Percentiles rank a stretch among this genome's conserved stretches.
These are phyloP conservation scores for Belgica antarctica DNA, from an alignment of 2,888 invertebrate genomes.

Conservation along the genomic window DNA sequence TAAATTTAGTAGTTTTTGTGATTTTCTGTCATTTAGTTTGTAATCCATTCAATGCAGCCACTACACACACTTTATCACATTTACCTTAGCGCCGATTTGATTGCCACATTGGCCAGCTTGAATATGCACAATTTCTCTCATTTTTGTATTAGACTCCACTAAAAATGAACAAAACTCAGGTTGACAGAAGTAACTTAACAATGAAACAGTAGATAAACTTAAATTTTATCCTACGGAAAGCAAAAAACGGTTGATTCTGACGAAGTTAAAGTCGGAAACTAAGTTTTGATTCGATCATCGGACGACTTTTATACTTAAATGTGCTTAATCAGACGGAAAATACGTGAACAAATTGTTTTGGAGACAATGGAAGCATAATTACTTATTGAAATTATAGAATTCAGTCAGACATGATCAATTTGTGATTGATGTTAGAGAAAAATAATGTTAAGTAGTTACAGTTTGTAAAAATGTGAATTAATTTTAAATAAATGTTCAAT, in stretches of 20 bases:
- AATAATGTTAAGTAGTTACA: not conserved
- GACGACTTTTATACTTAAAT: not conserved
- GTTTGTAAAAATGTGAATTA: not conserved
- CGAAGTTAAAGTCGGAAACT: not conserved
- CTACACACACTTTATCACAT: too few relatives aligned
- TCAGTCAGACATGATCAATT: not conserved
- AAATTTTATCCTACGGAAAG: too few relatives aligned
- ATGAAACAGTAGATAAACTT: too few relatives aligned
- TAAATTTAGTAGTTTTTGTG: too few relatives aligned
- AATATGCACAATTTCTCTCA: slow-evolving; percentile 79
- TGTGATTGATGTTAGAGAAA: not conserved
- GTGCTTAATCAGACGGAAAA: not conserved
- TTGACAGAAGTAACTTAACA: too few relatives aligned
- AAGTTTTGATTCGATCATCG: not conserved
- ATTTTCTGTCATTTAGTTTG: too few relatives aligned
- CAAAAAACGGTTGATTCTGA: not conserved
- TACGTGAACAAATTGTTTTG: not conserved
- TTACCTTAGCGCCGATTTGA: slow-evolving; percentile 85
- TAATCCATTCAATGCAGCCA: too few relatives aligned
- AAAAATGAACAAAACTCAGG: too few relatives aligned
- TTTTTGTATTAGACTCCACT: too few relatives aligned
- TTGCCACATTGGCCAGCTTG: slow-evolving; percentile 83
- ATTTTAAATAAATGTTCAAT: not conserved
- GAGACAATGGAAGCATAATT: slow-evolving; percentile 21
- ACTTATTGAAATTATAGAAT: too few relatives aligned